Conservation (phyloP, 2,113 vertebrate genomes). For the Ammospiza caudacuta region DNA sequence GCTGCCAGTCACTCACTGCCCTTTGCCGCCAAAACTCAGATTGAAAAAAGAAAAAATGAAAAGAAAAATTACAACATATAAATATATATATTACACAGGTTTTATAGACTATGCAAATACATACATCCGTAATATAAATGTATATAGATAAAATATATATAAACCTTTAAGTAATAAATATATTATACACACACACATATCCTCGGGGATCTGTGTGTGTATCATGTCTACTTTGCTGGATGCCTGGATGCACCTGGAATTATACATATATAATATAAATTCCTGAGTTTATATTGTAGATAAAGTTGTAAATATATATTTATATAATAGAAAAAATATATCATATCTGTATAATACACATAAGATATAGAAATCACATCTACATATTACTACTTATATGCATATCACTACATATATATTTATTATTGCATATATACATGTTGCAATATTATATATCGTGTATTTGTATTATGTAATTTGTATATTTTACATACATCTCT, state of each 20-base stretch:
- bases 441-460: background rate
- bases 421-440: background rate
- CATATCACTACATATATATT: background rate
- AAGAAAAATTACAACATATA: background rate
- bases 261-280: background rate
- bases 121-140: background rate
- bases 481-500: background rate
- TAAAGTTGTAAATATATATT: background rate
- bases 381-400: background rate
- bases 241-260: background rate
- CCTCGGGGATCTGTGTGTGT: background rate
- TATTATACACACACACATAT: background rate
- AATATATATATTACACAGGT: no score
- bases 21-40: background rate
- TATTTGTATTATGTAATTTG: background rate
- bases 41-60: background rate
- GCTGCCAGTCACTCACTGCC: background rate
- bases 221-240: background rate
- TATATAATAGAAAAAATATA: background rate
- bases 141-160: background rate
- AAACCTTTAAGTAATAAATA: background rate
- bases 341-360: background rate
- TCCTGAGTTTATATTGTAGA: background rate
- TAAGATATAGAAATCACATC: background rate
- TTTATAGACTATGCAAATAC: background rate